Percentiles rank a stretch among this genome's conserved stretches.
Evolutionary conservation across 1,140 invertebrate species (phyloP).

Genomic region (Anastrepha obliqua): DNA sequence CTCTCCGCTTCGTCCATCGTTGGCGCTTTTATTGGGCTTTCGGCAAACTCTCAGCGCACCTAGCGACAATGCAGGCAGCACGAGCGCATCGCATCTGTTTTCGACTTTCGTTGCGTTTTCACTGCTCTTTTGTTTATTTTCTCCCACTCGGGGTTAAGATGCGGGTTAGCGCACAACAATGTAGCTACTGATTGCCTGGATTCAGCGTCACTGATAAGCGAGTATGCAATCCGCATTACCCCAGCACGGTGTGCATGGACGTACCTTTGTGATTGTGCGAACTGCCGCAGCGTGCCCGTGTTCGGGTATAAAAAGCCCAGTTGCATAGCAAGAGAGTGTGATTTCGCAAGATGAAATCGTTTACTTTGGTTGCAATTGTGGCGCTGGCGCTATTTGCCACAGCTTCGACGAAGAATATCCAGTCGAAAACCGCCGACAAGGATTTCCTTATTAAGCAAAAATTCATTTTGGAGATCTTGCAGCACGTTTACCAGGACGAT

Average conservation of each 20-base stretch:
- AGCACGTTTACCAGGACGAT: slow-evolving; percentile 77
- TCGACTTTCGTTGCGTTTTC: neutral
- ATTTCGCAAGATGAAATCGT: slow-evolving; percentile 72
- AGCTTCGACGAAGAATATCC: slow-evolving; percentile 73
- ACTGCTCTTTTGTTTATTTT: neutral
- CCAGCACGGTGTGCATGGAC: neutral
- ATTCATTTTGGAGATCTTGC: slow-evolving; percentile 75
- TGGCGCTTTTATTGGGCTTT: neutral
- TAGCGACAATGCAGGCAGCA: neutral
- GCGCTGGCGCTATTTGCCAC: slow-evolving; percentile 67
- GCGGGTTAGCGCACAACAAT: neutral
- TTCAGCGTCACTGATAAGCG: neutral
- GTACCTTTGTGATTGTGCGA: neutral
- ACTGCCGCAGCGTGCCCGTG: neutral
- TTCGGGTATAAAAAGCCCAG: slow-evolving; percentile 54
- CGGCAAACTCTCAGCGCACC: neutral
- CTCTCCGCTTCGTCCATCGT: neutral
- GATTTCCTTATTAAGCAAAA: slow-evolving; percentile 77
- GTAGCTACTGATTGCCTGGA: neutral
- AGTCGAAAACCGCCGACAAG: slow-evolving; percentile 76
- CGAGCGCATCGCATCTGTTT: no score
- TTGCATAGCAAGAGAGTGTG: slow-evolving; percentile 56
- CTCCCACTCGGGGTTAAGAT: neutral
- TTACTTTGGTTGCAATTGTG: slow-evolving; percentile 67
- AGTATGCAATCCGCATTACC: neutral